These are phyloP conservation scores for Poecile atricapillus DNA, from an alignment of 2,113 vertebrate species.

Conservation along the genomic window DNA sequence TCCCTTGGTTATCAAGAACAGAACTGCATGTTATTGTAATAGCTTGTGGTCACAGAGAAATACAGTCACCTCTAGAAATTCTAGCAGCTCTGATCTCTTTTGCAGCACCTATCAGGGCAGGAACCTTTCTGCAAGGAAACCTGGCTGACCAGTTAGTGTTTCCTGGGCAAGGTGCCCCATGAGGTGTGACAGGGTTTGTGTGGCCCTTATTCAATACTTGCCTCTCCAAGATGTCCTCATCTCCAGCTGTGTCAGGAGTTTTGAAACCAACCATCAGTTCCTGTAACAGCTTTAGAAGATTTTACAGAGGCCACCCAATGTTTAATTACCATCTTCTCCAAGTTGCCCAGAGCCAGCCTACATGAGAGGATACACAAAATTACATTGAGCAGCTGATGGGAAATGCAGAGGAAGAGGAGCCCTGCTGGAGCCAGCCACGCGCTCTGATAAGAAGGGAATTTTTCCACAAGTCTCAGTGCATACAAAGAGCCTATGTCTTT, in stretches of 20 bases:
- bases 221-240: not conserved
- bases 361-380: not conserved
- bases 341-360: not conserved
- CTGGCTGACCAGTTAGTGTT: not conserved
- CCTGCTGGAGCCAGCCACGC: not conserved
- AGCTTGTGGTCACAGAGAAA: not conserved
- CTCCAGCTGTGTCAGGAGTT: not conserved
- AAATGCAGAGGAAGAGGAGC: not conserved
- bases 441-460: not conserved
- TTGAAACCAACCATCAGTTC: not conserved
- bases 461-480: not conserved
- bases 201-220: not conserved
- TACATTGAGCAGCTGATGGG: not conserved
- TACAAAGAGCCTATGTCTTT: constrained; percentile 1
- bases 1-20: not conserved
- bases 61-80: not conserved
- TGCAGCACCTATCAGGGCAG: not conserved
- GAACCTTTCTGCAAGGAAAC: not conserved
- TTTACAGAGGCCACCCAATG: not conserved
- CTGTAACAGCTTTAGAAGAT: not conserved
- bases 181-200: not conserved
- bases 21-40: not conserved
- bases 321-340: not conserved
- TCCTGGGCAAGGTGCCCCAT: not conserved
- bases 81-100: not conserved